These are phyloP conservation scores for Caenorhabditis sp. DNA, from an alignment of 2,888 invertebrate species.

Conservation along the genomic window DNA sequence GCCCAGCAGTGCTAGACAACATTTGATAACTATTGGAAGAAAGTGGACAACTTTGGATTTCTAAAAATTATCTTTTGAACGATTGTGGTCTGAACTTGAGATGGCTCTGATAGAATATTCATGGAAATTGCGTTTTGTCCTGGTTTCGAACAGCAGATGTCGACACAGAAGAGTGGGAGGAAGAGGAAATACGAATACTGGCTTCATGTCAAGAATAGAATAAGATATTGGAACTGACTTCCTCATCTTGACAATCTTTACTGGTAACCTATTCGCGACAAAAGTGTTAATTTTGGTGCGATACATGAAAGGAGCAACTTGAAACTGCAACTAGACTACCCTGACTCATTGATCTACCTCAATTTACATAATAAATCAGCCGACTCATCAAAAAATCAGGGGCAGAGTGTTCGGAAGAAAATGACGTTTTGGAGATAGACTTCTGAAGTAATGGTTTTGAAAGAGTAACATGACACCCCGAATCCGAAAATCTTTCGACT, in stretches of 20 bases:
- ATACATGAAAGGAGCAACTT: too few species aligned
- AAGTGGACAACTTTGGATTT: too few species aligned
- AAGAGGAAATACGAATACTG: constrained; percentile 45
- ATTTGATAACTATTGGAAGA: too few species aligned
- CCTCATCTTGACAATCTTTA: background rate
- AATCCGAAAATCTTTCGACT: constrained; percentile 29
- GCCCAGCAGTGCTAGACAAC: background rate
- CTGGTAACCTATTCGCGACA: too few species aligned
- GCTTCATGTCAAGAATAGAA: constrained; percentile 33
- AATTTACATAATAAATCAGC: constrained; percentile 28
- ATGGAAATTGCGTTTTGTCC: constrained; percentile 15
- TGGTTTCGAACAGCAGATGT: constrained; percentile 45
- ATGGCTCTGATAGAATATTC: constrained; percentile 13
- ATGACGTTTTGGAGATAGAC: constrained; percentile 36
- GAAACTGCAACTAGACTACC: too few species aligned
- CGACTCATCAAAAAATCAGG: background rate
- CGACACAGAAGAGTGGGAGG: constrained; percentile 25
- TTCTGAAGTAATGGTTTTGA: constrained; percentile 36
- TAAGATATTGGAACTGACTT: constrained; percentile 16
- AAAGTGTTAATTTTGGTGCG: too few species aligned
- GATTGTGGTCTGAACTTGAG: constrained; percentile 6
- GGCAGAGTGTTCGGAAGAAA: background rate
- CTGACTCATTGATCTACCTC: background rate
- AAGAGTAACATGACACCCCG: constrained; percentile 54
- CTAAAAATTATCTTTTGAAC: background rate